phyloP scores from a whole-genome alignment of 2,888 invertebrate species.

The Callimorpha dominula region DNA sequence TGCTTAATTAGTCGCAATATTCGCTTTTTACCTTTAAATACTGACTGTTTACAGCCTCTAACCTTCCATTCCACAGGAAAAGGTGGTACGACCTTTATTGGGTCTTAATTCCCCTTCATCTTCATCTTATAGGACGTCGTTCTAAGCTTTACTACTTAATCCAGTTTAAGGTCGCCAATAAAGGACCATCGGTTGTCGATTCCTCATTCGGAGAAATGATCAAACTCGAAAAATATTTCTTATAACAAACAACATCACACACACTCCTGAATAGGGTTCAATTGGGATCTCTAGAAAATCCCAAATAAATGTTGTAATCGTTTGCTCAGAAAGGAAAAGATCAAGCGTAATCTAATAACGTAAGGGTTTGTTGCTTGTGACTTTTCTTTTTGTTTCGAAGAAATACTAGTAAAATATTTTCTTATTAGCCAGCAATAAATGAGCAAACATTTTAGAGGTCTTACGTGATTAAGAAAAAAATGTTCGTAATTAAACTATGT shows the following conservation, averaged over 20 bases:
- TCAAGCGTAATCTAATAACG: conserved; percentile 3
- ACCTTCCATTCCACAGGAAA: too few species aligned
- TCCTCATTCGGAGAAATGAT: not conserved
- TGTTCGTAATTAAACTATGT: too few species aligned
- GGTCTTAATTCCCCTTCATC: too few species aligned
- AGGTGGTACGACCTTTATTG: too few species aligned
- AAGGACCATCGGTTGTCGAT: too few species aligned
- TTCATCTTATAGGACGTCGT: too few species aligned
- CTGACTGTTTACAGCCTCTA: too few species aligned
- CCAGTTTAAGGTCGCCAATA: too few species aligned
- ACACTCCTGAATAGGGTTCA: not conserved
- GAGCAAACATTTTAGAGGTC: not conserved
- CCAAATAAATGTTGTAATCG: not conserved
- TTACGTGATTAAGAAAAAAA: too few species aligned
- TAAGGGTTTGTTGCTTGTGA: not conserved
- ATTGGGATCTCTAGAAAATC: conserved; percentile 6
- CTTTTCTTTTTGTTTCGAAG: not conserved
- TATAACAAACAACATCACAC: not conserved
- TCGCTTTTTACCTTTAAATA: too few species aligned
- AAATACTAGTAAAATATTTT: not conserved
- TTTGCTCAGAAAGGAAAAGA: conserved; percentile 17
- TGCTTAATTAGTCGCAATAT: too few species aligned
- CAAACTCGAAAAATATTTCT: not conserved
- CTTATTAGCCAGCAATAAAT: not conserved
- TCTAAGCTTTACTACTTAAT: too few species aligned